Percentiles rank a stretch among this genome's conserved stretches.
Conservation (phyloP, 1,140 invertebrate genomes). For the Microplitis mediator region DNA sequence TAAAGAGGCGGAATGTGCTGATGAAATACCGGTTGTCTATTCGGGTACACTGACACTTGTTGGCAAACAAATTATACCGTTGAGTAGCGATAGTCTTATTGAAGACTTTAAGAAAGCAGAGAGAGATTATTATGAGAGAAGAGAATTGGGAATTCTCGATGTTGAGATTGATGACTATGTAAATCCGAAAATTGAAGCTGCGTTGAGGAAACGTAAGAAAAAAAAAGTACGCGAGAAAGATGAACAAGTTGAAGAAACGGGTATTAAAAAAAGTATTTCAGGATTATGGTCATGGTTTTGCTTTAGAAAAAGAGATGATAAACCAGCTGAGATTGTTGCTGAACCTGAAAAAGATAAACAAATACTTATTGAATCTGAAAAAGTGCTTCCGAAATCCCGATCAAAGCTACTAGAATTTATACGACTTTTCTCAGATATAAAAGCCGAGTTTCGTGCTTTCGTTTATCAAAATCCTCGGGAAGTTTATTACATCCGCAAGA, state of each 20-base stretch:
- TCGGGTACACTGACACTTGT: not conserved
- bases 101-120: slow-evolving; percentile 53
- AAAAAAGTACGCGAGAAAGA: slow-evolving; percentile 20
- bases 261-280: slow-evolving; percentile 6
- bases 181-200: slow-evolving; percentile 36
- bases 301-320: not conserved
- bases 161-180: slow-evolving; percentile 40
- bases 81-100: slow-evolving; percentile 50
- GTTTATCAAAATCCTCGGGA: slow-evolving; percentile 65
- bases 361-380: not conserved
- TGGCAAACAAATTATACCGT: slow-evolving; percentile 55
- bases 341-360: not conserved
- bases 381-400: not conserved
- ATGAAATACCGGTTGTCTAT: not conserved
- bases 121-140: slow-evolving; percentile 40
- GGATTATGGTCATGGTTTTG: slow-evolving; percentile 7
- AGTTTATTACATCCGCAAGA: slow-evolving; percentile 60
- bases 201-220: slow-evolving; percentile 37
- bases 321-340: not conserved
- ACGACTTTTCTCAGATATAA: slow-evolving; percentile 39
- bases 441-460: slow-evolving; percentile 52
- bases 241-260: slow-evolving; percentile 12
- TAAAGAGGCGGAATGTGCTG: not conserved
- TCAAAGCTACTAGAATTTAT: slow-evolving; percentile 45
- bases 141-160: slow-evolving; percentile 45